These are phyloP conservation scores for Bombyx huttoni DNA, from an alignment of 2,888 invertebrate genomes.

Conservation along the genomic window DNA sequence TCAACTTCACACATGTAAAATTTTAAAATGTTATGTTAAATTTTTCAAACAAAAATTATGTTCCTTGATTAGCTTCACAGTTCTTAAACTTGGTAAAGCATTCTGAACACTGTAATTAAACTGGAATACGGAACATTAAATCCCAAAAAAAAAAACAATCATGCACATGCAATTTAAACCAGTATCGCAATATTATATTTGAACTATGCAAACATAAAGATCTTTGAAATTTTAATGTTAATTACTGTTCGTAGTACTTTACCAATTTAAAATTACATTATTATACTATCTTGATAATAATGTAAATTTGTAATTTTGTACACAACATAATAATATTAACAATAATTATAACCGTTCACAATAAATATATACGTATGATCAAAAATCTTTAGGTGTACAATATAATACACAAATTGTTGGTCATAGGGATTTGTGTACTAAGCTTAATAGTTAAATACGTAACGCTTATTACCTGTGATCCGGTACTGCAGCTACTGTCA, in stretches of 20 bases:
- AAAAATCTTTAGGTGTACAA: conserved; percentile 9
- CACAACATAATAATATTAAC: too few species aligned
- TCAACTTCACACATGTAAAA: not conserved
- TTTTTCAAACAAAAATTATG: too few species aligned
- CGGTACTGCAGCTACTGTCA: conserved; percentile 86
- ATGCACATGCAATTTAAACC: conserved; percentile 18
- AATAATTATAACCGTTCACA: not conserved
- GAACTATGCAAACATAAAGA: not conserved
- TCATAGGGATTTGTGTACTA: conserved; percentile 5
- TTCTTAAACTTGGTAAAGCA: not conserved
- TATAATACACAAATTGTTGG: not conserved
- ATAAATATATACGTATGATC: conserved; percentile 1
- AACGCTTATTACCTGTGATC: conserved; percentile 67
- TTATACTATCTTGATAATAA: not conserved
- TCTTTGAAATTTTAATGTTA: not conserved
- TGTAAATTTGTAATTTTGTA: too few species aligned
- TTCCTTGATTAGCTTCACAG: not conserved
- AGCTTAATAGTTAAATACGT: not conserved
- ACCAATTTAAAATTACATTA: not conserved
- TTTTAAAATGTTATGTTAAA: not conserved
- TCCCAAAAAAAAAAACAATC: conserved; percentile 7
- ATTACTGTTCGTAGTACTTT: too few species aligned
- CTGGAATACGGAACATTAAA: not conserved
- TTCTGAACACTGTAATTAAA: not conserved
- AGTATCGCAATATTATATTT: not conserved